Base-by-base conservation (phyloP, 2,888 invertebrate genomes). In the Anthrax anthrax region DNA sequence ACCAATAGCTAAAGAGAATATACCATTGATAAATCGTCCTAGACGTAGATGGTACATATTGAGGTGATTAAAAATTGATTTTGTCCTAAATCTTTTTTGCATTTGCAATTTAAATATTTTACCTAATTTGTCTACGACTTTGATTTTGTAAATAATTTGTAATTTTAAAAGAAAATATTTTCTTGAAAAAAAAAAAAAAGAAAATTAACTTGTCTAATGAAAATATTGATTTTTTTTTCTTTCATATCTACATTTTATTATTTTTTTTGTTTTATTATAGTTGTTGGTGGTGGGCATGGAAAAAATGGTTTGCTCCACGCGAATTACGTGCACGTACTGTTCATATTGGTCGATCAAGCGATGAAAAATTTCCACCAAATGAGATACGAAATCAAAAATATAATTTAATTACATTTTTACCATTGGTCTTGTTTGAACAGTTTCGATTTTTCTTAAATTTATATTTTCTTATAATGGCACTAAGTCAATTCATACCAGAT, bases 361-460 rank as follows among this genome's bases (percentile, higher is more conserved):
- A 78, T 44, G 88, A 88, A 59, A 89, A 85, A 60, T 95, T 83
- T 71, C 91, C 95, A 48, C 81, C 89, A 49, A 98, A 98, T 72
- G 87, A 91, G 60, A 94, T 99, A 54, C 80, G 94, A 59, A 98
- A 99, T 74, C 90, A 90, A 72, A 99, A 99, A 76, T 98, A 97
- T 73, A 97, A 89, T 69, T 77, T 88, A 57, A 76, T 90, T 56
- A 87, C 89, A 62, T 90, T 90, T 73, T 74, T 90, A 59, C 90
- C 90, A 5, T 64, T 88, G 70, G 96, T 98, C 50, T 76, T 98
- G 52, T 98, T 84, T 71, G 94, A 99, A 70, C 98, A 99, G 72
- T 99, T 99, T 73, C 87, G 92, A 59, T 97, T 96, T 72, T 99
- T 99, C 70, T 75, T 99, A 54, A 99, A 99, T 71, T 71, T 99